Percentiles rank a stretch among this genome's conserved stretches.
These are phyloP conservation scores for Drosophila repletoides DNA, from an alignment of 1,140 invertebrate species.

Conservation along the genomic window DNA sequence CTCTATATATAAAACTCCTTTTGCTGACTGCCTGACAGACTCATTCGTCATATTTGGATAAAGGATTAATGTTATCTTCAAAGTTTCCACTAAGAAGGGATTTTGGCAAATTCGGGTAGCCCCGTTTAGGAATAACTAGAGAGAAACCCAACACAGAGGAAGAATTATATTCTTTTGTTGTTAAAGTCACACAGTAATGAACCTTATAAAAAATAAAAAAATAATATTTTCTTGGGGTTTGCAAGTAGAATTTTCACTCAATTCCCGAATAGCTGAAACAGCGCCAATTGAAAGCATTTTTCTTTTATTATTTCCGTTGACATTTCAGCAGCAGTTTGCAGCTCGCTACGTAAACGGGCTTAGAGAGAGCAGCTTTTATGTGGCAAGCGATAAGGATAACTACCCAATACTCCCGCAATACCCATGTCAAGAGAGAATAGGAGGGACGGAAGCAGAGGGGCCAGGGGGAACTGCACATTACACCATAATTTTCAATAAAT, in stretches of 20 bases:
- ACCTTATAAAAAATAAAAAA: no score
- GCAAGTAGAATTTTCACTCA: slow-evolving; percentile 11
- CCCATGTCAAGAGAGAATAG: background rate
- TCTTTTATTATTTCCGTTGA: slow-evolving; percentile 53
- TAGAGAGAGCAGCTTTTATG: slow-evolving; percentile 1
- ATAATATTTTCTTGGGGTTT: no score
- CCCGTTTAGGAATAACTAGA: no score
- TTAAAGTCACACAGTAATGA: no score
- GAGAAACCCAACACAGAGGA: no score
- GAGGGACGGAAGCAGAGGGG: background rate
- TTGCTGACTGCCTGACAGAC: no score
- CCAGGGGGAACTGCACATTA: slow-evolving; percentile 33
- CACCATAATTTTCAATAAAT: slow-evolving; percentile 79
- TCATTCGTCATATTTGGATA: no score
- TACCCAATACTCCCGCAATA: background rate
- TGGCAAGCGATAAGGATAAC: slow-evolving; percentile 9
- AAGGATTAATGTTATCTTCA: no score
- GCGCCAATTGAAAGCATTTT: slow-evolving; percentile 49
- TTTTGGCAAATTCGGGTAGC: no score
- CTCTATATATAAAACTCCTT: no score
- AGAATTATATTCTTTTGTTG: no score
- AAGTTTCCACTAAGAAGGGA: no score
- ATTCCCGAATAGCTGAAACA: slow-evolving; percentile 17
- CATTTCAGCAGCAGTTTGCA: slow-evolving; percentile 41
- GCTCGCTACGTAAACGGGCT: slow-evolving; percentile 22